Percentiles rank a stretch among this genome's conserved stretches.
Evolutionary conservation across 1,140 invertebrate genomes (phyloP).

Genomic region (Habropoda laboriosa): DNA sequence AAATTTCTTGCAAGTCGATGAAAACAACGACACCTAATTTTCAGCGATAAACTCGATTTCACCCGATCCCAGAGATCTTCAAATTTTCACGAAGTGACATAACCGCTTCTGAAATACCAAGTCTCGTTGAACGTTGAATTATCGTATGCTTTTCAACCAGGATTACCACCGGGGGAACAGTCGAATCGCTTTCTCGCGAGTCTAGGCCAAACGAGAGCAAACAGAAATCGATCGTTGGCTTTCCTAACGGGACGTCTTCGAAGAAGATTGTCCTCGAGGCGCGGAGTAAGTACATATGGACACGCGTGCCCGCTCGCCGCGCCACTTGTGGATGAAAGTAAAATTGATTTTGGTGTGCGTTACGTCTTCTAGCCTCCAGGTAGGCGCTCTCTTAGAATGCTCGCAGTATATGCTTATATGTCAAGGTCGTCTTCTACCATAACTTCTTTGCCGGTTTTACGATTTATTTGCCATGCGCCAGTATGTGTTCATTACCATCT

Average conservation of each 20-base stretch:
- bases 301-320: not conserved
- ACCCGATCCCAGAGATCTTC: too few relatives aligned
- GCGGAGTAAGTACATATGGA: not conserved
- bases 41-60: too few relatives aligned
- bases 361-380: constrained; percentile 64
- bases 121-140: not conserved
- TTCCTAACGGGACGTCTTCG: constrained; percentile 11
- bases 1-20: not conserved
- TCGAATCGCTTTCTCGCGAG: not conserved
- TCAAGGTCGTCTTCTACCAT: constrained; percentile 60
- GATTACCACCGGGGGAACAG: not conserved
- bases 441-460: constrained; percentile 70
- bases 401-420: constrained; percentile 62
- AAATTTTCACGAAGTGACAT: too few relatives aligned
- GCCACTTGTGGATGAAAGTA: constrained; percentile 57
- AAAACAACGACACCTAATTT: too few relatives aligned
- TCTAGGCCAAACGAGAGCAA: not conserved
- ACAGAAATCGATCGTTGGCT: not conserved
- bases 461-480: constrained; percentile 70
- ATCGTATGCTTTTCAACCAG: too few relatives aligned
- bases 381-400: constrained; percentile 65
- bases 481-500: constrained; percentile 32
- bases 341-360: constrained; percentile 66
- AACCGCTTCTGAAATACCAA: not conserved
- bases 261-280: not conserved